phyloP scores from a whole-genome alignment of 2,113 vertebrate species.

The Myocastor coypus region DNA sequence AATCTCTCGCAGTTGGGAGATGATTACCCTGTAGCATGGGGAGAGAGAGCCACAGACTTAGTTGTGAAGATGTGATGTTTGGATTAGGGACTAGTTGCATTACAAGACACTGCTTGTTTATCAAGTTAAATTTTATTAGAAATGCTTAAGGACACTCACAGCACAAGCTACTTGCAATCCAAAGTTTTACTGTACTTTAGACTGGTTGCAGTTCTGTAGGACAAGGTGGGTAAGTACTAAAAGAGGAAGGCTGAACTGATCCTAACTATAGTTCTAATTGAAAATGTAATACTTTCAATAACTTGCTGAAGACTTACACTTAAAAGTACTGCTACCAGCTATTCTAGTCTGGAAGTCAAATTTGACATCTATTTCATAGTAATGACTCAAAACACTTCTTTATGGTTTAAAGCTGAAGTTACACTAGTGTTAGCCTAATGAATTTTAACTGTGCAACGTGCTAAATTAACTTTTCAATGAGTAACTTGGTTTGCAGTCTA shows the following conservation, averaged over 20 bases:
- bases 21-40: background rate
- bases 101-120: background rate
- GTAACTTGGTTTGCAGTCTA: background rate
- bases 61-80: background rate
- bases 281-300: background rate
- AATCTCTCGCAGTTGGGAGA: background rate
- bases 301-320: background rate
- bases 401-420: background rate
- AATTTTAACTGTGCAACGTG: background rate
- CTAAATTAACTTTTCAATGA: slow-evolving; percentile 11
- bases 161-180: background rate
- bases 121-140: background rate
- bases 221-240: background rate
- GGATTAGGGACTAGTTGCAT: background rate
- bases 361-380: background rate
- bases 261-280: background rate
- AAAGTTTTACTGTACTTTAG: background rate
- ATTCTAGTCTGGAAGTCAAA: background rate
- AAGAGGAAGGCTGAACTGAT: background rate
- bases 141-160: background rate
- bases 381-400: background rate
- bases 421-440: background rate
- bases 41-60: background rate
- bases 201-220: background rate
- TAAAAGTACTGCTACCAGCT: background rate